Base-by-base conservation (phyloP, 2,888 invertebrate species). In the Agrotis ipsilon region DNA sequence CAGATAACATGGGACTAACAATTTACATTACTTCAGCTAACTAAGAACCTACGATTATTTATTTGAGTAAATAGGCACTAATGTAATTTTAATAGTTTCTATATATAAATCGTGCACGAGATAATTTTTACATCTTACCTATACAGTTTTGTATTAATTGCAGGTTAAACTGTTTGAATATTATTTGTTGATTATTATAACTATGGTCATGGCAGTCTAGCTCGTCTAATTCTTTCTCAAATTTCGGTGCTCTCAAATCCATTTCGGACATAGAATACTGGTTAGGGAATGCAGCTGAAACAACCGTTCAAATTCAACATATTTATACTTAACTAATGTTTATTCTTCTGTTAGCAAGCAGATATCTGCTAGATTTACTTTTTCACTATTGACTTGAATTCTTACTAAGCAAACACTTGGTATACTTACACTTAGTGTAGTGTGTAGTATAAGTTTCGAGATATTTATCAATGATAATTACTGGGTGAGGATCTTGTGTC, bases 311-410 rank as follows among this genome's bases (percentile, higher is more conserved):
- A 39, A 18, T 57, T 9, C 5, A 11, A 6, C 39, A 18, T 27
- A 57, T 39, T n/a, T 2, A 14, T 18, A n/a, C n/a, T n/a, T n/a
- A 21, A 21, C 9, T 45, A 6, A n/a, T 49, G 4, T 46, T 39
- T 1, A 58, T 19, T 60, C n/a, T 62, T n/a, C 6, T 32, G n/a
- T 21, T 51, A n/a, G 13, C 14, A 14, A 3, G 13, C 6, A 32
- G 2, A 5, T 13, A 21, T 5, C n/a, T 51, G 21, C 16, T 39
- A 45, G 27, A 60, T n/a, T n/a, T 21, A 45, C 19, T 48, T 73
- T 39, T 64, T 27, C 46, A 19, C 19, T 64, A 24, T 73, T 70
- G 32, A 73, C 27, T 73, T 62, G 27, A 27, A 72, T 45, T 68
- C 27, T 24, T 27, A 19, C 6, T 45, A 71, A 60, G 18, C 16